phyloP scores from a whole-genome alignment of 2,888 invertebrate genomes.

The Ophion costatus region DNA sequence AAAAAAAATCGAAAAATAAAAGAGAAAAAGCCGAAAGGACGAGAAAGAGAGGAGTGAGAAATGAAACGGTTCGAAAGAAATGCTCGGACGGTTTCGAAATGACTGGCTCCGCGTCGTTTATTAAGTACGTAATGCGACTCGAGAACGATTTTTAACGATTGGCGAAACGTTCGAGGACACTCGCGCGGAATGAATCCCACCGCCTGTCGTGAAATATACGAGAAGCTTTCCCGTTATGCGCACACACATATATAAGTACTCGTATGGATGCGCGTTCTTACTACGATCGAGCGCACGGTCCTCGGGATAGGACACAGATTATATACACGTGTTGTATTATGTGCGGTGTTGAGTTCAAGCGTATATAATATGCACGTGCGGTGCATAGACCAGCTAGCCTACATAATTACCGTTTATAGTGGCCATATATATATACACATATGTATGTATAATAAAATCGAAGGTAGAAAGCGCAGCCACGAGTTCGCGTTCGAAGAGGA shows the following conservation, averaged over 20 bases:
- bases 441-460: conserved; percentile 71
- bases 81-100: conserved; percentile 32
- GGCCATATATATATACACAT: not conserved
- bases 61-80: conserved; percentile 24
- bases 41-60: not conserved
- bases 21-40: not conserved
- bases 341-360: conserved; percentile 40
- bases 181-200: conserved; percentile 17
- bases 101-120: conserved; percentile 24
- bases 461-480: conserved; percentile 81
- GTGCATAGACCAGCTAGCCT: conserved; percentile 63
- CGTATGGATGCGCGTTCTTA: conserved; percentile 44
- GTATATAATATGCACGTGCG: conserved; percentile 67
- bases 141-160: conserved; percentile 50
- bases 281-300: conserved; percentile 54
- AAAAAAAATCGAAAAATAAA: not conserved
- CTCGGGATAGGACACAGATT: conserved; percentile 13
- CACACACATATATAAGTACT: not conserved
- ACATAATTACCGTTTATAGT: conserved; percentile 74
- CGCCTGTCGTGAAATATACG: conserved; percentile 16
- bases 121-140: conserved; percentile 40
- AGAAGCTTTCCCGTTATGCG: conserved; percentile 62
- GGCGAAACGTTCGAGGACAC: conserved; percentile 47
- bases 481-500: conserved; percentile 70
- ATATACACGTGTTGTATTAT: conserved; percentile 19